These are phyloP conservation scores for Herpailurus yagouaroundi DNA, from an alignment of 2,113 vertebrate species.

Conservation along the genomic window DNA sequence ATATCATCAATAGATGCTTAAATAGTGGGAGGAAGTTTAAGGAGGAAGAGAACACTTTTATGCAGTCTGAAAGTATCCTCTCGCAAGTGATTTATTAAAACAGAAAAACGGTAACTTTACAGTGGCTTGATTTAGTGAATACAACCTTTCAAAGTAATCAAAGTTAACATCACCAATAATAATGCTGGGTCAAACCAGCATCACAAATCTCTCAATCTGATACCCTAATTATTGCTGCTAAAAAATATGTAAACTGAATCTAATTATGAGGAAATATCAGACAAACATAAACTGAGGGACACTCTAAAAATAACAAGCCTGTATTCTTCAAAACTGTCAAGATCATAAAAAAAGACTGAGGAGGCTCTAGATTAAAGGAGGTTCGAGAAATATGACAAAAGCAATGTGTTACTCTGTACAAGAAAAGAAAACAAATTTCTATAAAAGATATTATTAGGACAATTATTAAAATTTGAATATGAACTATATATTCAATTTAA, in stretches of 20 bases:
- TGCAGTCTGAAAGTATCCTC: background rate
- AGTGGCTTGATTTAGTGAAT: slow-evolving; percentile 28
- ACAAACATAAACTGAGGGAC: background rate
- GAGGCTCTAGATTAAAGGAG: slow-evolving; percentile 8
- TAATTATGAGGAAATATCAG: slow-evolving; percentile 14
- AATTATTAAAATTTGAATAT: background rate
- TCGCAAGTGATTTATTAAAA: slow-evolving; percentile 45
- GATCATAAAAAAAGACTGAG: slow-evolving; percentile 36
- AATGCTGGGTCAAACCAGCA: background rate
- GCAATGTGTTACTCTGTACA: background rate
- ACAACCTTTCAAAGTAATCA: slow-evolving; percentile 6
- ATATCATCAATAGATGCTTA: slow-evolving; percentile 15
- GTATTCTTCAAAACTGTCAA: background rate
- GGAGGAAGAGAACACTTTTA: slow-evolving; percentile 28
- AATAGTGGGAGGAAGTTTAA: background rate
- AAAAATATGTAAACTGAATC: slow-evolving; percentile 19
- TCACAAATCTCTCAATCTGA: background rate
- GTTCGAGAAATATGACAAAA: background rate
- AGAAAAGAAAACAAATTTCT: background rate
- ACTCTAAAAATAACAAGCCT: slow-evolving; percentile 32
- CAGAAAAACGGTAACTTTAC: background rate
- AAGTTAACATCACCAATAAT: slow-evolving; percentile 6
- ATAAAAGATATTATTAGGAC: background rate
- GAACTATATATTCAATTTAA: background rate
- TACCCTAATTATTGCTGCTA: background rate